These are phyloP conservation scores for Pogonognathellus flavescens DNA, from an alignment of 1,140 invertebrate genomes.

Conservation along the genomic window DNA sequence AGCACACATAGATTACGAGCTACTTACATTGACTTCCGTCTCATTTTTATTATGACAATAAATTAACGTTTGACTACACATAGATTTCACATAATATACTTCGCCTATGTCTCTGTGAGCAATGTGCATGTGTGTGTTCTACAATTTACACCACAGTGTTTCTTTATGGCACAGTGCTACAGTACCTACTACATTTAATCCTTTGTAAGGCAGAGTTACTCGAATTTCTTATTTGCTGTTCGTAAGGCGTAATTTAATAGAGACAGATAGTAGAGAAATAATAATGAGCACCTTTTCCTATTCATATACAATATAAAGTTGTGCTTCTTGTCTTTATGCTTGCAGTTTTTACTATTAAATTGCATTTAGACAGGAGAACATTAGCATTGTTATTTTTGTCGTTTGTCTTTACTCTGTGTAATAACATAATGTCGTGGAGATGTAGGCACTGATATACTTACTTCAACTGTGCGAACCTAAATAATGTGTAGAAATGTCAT, in stretches of 20 bases:
- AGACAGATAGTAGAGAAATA: not conserved
- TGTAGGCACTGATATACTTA: too few species aligned
- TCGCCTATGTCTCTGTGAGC: not conserved
- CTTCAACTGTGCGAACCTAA: not conserved
- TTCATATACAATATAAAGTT: not conserved
- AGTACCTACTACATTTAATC: not conserved
- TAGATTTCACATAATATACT: not conserved
- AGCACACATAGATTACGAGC: not conserved
- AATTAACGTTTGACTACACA: conserved; percentile 15
- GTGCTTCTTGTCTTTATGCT: not conserved
- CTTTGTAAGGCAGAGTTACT: too few species aligned
- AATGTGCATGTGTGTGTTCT: too few species aligned
- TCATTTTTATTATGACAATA: conserved; percentile 51
- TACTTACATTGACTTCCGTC: conserved; percentile 23
- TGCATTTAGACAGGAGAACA: conserved; percentile 9
- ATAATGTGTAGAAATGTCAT: not conserved
- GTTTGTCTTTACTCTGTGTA: conserved; percentile 3
- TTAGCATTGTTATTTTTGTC: conserved; percentile 47
- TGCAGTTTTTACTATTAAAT: not conserved
- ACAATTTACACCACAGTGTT: not conserved
- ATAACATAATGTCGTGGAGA: not conserved
- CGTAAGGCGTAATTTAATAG: not conserved
- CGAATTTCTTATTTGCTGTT: not conserved
- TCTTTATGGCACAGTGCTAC: not conserved
- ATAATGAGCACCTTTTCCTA: conserved; percentile 9